Evolutionary conservation across 64 coral and sea anemone species (phyloP).

Genomic region (Montipora sp.): DNA sequence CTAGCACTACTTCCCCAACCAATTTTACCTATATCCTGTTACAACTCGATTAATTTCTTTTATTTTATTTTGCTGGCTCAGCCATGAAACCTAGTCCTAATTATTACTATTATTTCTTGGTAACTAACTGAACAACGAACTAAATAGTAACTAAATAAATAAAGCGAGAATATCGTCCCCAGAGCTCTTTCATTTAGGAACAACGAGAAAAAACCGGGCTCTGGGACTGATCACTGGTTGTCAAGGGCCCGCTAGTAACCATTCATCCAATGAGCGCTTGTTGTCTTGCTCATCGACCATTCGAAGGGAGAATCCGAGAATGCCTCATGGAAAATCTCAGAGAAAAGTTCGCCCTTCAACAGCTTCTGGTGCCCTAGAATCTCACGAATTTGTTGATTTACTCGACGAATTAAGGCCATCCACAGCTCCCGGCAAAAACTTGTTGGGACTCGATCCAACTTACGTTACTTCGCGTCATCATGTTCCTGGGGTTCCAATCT

Average conservation of each 20-base stretch:
- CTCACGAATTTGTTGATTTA: slow-evolving; percentile 80
- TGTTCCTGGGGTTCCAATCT: slow-evolving; percentile 85
- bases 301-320: slow-evolving; percentile 36
- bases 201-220: no score
- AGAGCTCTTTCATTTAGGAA: no score
- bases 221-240: not conserved
- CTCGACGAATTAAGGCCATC: slow-evolving; percentile 86
- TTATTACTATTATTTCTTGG: no score
- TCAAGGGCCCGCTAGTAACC: slow-evolving; percentile 31
- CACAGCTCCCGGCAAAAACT: slow-evolving; percentile 85
- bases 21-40: no score
- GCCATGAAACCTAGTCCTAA: no score
- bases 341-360: slow-evolving; percentile 88
- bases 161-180: no score
- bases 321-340: slow-evolving; percentile 79
- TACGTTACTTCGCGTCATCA: slow-evolving; percentile 97
- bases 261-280: slow-evolving; percentile 19
- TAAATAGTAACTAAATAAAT: no score
- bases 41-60: no score
- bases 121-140: no score
- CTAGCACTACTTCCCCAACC: no score
- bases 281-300: not conserved
- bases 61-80: no score
- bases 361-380: slow-evolving; percentile 92
- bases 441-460: slow-evolving; percentile 94